Conservation (phyloP, 2,888 invertebrate species). For the Allygus modestus region DNA sequence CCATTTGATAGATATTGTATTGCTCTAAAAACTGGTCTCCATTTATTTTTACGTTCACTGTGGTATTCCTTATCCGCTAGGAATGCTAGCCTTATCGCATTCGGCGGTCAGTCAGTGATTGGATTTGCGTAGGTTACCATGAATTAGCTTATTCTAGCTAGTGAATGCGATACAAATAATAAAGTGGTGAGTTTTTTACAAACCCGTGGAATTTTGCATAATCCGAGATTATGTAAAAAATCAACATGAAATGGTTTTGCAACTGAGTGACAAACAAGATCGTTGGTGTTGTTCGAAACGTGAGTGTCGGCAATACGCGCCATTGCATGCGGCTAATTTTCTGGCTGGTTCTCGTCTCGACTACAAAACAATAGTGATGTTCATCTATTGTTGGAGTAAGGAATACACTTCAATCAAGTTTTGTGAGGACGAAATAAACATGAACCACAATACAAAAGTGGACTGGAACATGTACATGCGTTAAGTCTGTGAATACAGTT, state of each 20-base stretch:
- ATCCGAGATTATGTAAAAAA: background rate
- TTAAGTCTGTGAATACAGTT: constrained; percentile 22
- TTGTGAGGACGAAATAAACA: constrained; percentile 48
- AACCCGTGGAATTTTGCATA: constrained; percentile 1
- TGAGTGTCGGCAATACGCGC: constrained; percentile 26
- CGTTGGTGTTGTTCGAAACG: constrained; percentile 42
- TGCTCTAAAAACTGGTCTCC: too few relatives aligned
- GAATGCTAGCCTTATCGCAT: too few relatives aligned
- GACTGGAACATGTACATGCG: constrained; percentile 51
- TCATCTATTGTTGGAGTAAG: constrained; percentile 45
- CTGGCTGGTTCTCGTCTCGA: constrained; percentile 6
- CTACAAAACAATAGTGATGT: constrained; percentile 30
- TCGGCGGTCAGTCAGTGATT: too few relatives aligned
- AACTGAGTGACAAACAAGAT: constrained; percentile 11
- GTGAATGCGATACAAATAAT: too few relatives aligned
- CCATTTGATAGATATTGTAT: too few relatives aligned
- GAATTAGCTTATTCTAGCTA: too few relatives aligned
- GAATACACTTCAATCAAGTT: constrained; percentile 38
- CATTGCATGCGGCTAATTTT: constrained; percentile 6
- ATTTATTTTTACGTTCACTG: too few relatives aligned
- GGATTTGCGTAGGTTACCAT: too few relatives aligned
- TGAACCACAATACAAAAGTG: constrained; percentile 32
- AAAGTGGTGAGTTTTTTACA: background rate
- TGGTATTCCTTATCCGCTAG: too few relatives aligned
- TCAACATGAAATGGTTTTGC: constrained; percentile 39